Conservation (phyloP, 64 coral and sea anemone species). For the Montipora efflorescens region DNA sequence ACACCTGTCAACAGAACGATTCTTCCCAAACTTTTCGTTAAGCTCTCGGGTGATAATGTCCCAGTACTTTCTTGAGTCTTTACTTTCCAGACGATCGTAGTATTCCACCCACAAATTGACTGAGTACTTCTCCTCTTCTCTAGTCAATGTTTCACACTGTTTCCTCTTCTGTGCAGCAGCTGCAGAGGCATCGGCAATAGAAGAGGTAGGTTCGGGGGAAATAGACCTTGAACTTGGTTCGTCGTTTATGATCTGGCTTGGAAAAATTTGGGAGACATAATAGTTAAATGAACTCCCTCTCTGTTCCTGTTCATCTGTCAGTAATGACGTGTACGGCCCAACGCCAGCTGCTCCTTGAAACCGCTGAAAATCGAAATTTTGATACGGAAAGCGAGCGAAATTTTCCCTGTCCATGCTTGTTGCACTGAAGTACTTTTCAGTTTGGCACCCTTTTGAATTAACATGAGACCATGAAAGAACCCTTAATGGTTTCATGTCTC, state of each 20-base stretch:
- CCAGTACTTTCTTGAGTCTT: slow-evolving; percentile 47
- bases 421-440: no score
- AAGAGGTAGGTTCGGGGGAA: not conserved
- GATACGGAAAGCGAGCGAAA: no score
- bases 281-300: no score
- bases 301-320: no score
- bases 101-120: slow-evolving; percentile 63
- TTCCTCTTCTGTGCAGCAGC: not conserved
- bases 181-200: not conserved
- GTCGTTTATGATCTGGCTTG: slow-evolving; percentile 1
- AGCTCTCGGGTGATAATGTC: slow-evolving; percentile 39
- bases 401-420: no score
- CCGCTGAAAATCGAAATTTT: no score
- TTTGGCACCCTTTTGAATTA: no score
- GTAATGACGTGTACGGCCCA: no score
- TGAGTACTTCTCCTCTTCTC: slow-evolving; percentile 64
- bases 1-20: slow-evolving; percentile 66
- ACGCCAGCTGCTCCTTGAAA: no score
- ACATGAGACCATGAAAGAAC: no score
- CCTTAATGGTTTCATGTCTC: no score
- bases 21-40: slow-evolving; percentile 51
- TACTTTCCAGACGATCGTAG: slow-evolving; percentile 60
- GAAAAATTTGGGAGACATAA: not conserved
- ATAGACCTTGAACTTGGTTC: not conserved
- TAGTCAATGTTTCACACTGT: slow-evolving; percentile 43